Conservation (phyloP, 2,797 vertebrate genomes). For the Sylvilagus floridanus region DNA sequence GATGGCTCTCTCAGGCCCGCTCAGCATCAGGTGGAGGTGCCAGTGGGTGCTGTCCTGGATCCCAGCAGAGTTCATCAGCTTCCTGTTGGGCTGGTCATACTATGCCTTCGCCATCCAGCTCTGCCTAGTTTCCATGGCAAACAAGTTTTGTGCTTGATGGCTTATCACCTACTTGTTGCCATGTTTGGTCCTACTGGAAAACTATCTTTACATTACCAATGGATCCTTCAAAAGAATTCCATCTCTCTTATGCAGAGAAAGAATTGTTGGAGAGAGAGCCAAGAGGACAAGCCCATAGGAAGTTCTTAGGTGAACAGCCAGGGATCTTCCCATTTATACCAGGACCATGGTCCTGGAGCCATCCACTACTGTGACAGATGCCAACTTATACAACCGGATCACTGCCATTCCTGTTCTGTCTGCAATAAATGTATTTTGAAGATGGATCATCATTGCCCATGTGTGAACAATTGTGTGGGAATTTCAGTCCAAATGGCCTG, state of each 20-base stretch:
- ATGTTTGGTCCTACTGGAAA: too few relatives aligned
- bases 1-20: rapidly evolving
- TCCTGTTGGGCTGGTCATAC: too few relatives aligned
- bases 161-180: too few relatives aligned
- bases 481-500: too few relatives aligned
- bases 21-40: rapidly evolving
- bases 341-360: conserved; percentile 99
- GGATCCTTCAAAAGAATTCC: too few relatives aligned
- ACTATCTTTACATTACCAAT: too few relatives aligned
- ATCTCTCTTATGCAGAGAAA: not conserved
- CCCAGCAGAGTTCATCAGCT: too few relatives aligned
- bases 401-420: conserved; percentile 99
- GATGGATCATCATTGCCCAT: conserved; percentile 99
- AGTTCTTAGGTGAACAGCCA: conserved; percentile 95
- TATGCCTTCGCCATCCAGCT: too few relatives aligned
- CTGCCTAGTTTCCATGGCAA: too few relatives aligned
- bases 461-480: conserved; percentile 99
- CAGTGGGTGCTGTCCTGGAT: too few relatives aligned
- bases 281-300: conserved; percentile 96
- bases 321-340: conserved; percentile 96
- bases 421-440: conserved; percentile 99
- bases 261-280: conserved; percentile 96
- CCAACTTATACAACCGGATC: conserved; percentile 98
- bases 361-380: conserved; percentile 99
- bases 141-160: too few relatives aligned